Percentiles rank a stretch among this genome's conserved stretches.
Evolutionary conservation across 2,113 vertebrate species (phyloP).

Genomic region (Chaetodon trifascialis): DNA sequence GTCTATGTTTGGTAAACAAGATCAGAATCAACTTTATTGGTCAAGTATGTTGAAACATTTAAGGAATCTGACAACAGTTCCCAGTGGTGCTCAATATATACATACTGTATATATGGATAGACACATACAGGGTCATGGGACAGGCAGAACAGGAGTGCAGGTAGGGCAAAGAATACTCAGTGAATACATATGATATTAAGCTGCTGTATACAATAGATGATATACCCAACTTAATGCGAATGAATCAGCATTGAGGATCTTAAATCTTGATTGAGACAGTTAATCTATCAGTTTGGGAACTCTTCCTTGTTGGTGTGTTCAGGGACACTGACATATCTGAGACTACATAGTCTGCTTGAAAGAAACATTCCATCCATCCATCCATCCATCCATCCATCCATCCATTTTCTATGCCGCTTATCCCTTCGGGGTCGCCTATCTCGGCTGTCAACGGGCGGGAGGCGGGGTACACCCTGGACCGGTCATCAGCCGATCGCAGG

Average conservation of each 20-base stretch:
- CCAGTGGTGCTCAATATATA: background rate
- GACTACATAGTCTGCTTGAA: background rate
- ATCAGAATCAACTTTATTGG: background rate
- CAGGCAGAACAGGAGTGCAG: background rate
- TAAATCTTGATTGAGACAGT: background rate
- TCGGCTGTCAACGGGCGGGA: too few species aligned
- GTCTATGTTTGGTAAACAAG: background rate
- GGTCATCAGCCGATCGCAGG: too few species aligned
- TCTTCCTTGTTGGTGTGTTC: background rate
- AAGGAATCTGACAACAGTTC: background rate
- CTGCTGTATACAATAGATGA: too few species aligned
- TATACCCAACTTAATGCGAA: too few species aligned
- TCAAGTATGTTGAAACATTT: background rate
- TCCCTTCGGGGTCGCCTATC: too few species aligned
- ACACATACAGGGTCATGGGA: background rate
- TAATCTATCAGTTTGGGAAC: background rate
- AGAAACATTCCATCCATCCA: background rate
- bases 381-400: too few species aligned
- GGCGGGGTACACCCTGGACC: too few species aligned
- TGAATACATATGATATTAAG: too few species aligned
- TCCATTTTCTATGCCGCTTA: too few species aligned
- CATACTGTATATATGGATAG: too few species aligned
- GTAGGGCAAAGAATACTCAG: background rate
- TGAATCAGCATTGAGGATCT: too few species aligned
- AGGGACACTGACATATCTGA: background rate